Percentiles rank a stretch among this genome's conserved stretches.
Evolutionary conservation across 2,888 invertebrate genomes (phyloP).

Genomic region (Troides aeacus): DNA sequence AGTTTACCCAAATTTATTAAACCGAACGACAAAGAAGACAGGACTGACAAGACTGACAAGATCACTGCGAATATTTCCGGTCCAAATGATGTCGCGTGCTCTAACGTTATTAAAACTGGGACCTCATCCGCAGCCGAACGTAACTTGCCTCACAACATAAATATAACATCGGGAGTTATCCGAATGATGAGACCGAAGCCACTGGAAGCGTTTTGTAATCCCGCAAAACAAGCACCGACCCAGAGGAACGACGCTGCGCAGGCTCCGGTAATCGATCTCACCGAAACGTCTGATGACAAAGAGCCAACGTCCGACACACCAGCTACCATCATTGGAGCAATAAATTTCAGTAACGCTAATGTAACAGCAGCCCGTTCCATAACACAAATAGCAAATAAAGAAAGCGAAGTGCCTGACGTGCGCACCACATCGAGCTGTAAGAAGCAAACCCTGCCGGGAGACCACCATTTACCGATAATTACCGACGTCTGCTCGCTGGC

Average conservation of each 20-base stretch:
- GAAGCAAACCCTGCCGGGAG: background rate
- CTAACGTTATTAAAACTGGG: background rate
- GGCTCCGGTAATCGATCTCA: background rate
- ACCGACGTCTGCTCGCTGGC: constrained; percentile 2
- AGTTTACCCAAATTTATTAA: background rate
- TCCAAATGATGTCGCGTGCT: background rate
- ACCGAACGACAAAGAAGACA: background rate
- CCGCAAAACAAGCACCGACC: background rate
- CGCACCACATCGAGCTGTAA: background rate
- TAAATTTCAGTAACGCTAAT: too few species aligned
- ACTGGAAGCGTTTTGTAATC: too few species aligned
- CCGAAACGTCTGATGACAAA: background rate
- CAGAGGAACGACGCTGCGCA: too few species aligned
- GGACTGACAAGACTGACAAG: background rate
- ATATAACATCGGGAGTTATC: too few species aligned
- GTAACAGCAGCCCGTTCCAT: too few species aligned
- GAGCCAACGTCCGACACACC: too few species aligned
- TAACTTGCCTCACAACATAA: too few species aligned
- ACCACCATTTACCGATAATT: background rate
- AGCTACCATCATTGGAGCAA: too few species aligned
- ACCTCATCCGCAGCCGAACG: background rate
- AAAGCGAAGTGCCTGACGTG: too few species aligned
- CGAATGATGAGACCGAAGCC: too few species aligned
- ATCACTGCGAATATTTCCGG: background rate
- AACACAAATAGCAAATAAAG: too few species aligned